phyloP scores from a whole-genome alignment of 2,113 vertebrate genomes.

The Bombycilla garrulus region DNA sequence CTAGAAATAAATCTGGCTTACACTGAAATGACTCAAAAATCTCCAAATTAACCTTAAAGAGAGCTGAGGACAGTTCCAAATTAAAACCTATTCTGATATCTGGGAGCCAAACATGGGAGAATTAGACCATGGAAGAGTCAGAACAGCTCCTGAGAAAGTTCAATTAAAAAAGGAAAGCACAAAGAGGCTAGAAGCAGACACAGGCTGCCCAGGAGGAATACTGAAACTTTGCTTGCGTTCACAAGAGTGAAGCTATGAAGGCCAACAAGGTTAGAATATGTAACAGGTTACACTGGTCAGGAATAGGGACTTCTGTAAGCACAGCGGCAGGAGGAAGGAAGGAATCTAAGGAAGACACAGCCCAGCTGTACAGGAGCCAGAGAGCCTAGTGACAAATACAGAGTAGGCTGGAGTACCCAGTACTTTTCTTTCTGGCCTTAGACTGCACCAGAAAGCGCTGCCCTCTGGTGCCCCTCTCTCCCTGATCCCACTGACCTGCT shows the following conservation, averaged over 20 bases:
- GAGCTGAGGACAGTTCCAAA: neutral
- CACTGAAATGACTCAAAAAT: neutral
- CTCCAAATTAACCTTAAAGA: neutral
- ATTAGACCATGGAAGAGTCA: neutral
- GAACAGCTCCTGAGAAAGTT: neutral
- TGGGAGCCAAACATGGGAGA: neutral
- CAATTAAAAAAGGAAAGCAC: neutral
- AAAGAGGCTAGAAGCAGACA: neutral
- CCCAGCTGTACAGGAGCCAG: accelerated
- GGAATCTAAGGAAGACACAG: neutral
- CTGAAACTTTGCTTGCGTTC: neutral
- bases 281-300: neutral
- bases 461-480: neutral
- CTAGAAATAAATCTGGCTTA: neutral
- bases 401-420: neutral
- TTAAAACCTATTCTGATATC: neutral
- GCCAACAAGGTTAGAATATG: neutral
- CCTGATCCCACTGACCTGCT: neutral
- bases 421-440: neutral
- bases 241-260: neutral
- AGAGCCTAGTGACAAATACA: neutral
- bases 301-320: neutral
- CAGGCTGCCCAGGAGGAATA: neutral
- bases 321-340: neutral
- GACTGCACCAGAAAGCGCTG: neutral